Evolutionary conservation across 2,797 vertebrate species (phyloP).

Genomic region (Helarctos malayanus): DNA sequence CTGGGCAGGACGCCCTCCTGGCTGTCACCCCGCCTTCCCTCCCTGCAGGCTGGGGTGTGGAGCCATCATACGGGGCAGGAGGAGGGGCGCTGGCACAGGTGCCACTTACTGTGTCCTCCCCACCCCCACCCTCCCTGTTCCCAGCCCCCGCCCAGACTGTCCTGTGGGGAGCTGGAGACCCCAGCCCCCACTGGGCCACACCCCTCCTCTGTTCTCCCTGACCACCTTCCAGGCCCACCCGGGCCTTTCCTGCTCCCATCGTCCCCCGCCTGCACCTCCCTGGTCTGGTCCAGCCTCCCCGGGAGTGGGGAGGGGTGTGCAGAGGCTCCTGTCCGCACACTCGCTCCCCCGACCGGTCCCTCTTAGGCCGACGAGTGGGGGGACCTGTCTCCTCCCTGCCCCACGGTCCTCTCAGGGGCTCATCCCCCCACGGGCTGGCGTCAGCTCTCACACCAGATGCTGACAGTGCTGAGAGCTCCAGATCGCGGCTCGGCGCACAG

Average conservation of each 20-base stretch:
- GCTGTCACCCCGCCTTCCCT: no score
- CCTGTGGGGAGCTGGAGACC: no score
- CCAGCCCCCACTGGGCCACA: not conserved
- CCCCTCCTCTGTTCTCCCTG: not conserved
- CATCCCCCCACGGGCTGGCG: rapidly evolving
- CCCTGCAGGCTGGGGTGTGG: no score
- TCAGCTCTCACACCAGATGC: not conserved
- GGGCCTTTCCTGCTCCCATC: not conserved
- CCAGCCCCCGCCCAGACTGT: not conserved
- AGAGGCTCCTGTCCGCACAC: not conserved
- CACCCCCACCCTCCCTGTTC: not conserved
- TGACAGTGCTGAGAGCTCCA: no score
- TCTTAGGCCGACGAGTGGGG: rapidly evolving
- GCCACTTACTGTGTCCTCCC: not conserved
- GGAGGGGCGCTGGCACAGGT: not conserved
- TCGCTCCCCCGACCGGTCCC: not conserved
- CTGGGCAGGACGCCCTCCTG: no score
- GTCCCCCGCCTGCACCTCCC: not conserved
- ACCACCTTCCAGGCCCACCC: not conserved
- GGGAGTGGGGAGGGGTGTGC: rapidly evolving
- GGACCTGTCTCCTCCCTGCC: not conserved
- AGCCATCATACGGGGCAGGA: no score
- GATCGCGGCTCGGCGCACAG: not conserved
- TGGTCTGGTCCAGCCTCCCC: not conserved
- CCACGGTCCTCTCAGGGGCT: not conserved